Conservation (phyloP, 2,797 vertebrate species). For the Gymnopithys bicolor region DNA sequence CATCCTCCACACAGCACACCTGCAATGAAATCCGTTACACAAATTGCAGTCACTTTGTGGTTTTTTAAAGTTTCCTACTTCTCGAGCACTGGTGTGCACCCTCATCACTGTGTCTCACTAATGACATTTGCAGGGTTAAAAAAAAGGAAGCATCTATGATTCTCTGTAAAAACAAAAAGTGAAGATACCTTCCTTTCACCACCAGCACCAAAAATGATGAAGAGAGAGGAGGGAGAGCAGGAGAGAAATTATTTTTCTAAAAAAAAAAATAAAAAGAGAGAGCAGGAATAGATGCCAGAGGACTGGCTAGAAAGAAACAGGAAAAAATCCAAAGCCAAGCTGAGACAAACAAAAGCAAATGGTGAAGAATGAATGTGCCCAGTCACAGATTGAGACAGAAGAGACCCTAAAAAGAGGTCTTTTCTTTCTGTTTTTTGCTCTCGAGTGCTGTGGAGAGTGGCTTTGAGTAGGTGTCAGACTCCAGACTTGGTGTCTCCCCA, state of each 20-base stretch:
- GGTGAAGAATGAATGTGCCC: not conserved
- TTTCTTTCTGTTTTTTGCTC: not conserved
- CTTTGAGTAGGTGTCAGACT: not conserved
- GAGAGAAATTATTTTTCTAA: not conserved
- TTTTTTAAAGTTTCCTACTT: not conserved
- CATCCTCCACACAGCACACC: not conserved
- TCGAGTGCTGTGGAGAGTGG: accelerated
- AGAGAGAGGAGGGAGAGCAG: not conserved
- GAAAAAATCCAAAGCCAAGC: not conserved
- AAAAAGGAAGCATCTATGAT: not conserved
- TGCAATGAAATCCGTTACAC: not conserved
- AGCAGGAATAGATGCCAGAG: not conserved
- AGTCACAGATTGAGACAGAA: not conserved
- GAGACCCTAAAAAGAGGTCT: not conserved
- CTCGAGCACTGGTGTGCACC: not conserved
- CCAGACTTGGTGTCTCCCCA: not conserved
- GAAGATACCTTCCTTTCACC: not conserved
- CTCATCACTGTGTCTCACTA: not conserved
- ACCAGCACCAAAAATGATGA: not conserved
- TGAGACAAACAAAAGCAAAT: not conserved
- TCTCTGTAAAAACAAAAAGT: not conserved
- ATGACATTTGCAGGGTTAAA: not conserved
- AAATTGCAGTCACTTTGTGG: accelerated
- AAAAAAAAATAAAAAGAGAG: not conserved
- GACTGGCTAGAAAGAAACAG: not conserved